These are phyloP conservation scores for Hirtodrosophila histrioides DNA, from an alignment of 2,888 invertebrate species.

Conservation along the genomic window DNA sequence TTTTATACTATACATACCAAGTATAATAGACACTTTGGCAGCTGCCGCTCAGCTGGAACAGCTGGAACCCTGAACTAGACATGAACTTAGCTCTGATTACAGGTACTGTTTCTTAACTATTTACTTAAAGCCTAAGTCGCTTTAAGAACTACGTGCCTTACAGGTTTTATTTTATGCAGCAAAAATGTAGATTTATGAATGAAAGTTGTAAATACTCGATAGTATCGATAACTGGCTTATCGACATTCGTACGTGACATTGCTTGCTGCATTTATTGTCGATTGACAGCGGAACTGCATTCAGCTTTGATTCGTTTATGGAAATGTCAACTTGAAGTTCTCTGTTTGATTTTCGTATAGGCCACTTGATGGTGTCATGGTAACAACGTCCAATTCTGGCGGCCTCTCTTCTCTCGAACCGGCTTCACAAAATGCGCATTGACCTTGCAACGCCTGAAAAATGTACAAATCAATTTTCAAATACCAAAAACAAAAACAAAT, in stretches of 20 bases:
- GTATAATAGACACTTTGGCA: not conserved
- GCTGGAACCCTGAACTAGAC: slow-evolving; percentile 2
- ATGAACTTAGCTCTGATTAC: not conserved
- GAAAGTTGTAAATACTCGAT: slow-evolving; percentile 19
- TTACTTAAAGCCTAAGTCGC: not conserved
- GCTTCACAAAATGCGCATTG: slow-evolving; percentile 56
- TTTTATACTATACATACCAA: slow-evolving; percentile 5
- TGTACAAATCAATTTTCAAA: slow-evolving; percentile 51
- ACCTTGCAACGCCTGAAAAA: slow-evolving; percentile 62
- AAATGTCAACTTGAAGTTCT: slow-evolving; percentile 14
- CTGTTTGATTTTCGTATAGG: not conserved
- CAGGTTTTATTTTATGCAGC: too few relatives aligned
- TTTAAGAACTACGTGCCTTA: slow-evolving; percentile 20
- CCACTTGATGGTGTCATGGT: slow-evolving; percentile 34
- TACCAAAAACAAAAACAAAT: slow-evolving; percentile 21
- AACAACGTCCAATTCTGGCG: slow-evolving; percentile 25
- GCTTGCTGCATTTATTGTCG: slow-evolving; percentile 5
- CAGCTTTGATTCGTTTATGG: not conserved
- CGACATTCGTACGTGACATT: slow-evolving; percentile 29
- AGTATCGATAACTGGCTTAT: slow-evolving; percentile 20
- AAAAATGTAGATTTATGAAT: slow-evolving; percentile 25
- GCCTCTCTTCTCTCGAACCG: slow-evolving; percentile 43
- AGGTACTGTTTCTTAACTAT: too few relatives aligned
- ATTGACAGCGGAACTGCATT: slow-evolving; percentile 40
- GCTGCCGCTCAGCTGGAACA: not conserved